These are phyloP conservation scores for Brachyopa scutellaris DNA, from an alignment of 2,888 invertebrate genomes.

Conservation along the genomic window DNA sequence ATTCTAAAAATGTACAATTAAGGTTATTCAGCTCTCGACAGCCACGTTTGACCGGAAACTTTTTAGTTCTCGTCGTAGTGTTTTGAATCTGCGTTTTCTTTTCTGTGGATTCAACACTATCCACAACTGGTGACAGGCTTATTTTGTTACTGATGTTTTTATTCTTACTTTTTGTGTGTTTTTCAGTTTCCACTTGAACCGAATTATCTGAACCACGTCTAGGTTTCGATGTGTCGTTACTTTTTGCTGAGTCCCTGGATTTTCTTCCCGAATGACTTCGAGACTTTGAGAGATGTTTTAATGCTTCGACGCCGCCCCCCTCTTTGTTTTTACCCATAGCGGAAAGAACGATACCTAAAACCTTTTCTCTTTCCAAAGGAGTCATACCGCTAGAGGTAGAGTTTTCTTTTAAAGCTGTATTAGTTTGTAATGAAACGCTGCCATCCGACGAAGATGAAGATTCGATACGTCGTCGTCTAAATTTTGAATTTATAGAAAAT, in stretches of 20 bases:
- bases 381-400: slow-evolving; percentile 4
- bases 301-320: neutral
- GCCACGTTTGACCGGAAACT: neutral
- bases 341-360: slow-evolving; percentile 32
- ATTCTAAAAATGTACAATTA: slow-evolving; percentile 43
- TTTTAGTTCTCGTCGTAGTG: neutral
- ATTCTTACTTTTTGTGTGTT: neutral
- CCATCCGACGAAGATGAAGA: slow-evolving; percentile 11
- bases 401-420: neutral
- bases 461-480: no score
- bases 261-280: slow-evolving; percentile 8
- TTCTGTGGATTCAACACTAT: neutral
- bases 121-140: no score
- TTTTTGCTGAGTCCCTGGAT: neutral
- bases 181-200: no score
- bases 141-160: no score
- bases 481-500: no score
- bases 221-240: no score
- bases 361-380: slow-evolving; percentile 1
- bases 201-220: no score
- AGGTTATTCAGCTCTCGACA: slow-evolving; percentile 56
- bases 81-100: neutral
- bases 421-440: neutral
- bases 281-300: neutral
- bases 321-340: slow-evolving; percentile 29